Evolutionary conservation across 2,797 vertebrate species (phyloP).

Genomic region (Ceyx erithaca): DNA sequence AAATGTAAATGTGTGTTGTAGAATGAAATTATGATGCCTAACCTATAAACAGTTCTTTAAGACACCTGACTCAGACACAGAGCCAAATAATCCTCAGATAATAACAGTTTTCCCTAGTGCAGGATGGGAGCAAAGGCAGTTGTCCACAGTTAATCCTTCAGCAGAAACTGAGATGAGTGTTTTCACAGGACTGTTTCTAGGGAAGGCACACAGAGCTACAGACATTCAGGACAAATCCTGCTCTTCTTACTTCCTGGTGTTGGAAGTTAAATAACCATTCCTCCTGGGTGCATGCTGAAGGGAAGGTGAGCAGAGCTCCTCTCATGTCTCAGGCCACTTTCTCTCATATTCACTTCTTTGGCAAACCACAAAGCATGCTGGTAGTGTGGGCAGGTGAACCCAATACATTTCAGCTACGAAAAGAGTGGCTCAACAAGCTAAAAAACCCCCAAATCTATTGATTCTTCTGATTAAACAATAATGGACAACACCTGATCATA

Average conservation of each 20-base stretch:
- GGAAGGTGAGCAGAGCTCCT: not conserved
- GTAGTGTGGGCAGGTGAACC: not conserved
- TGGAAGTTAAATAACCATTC: not conserved
- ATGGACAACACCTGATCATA: not conserved
- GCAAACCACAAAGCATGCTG: not conserved
- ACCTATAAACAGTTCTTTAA: not conserved
- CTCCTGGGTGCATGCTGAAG: not conserved
- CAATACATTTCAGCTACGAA: not conserved
- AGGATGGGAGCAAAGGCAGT: not conserved
- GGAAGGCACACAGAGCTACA: not conserved
- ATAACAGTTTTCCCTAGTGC: not conserved
- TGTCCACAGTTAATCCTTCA: not conserved
- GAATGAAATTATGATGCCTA: not conserved
- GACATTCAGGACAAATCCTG: not conserved
- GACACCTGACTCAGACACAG: not conserved
- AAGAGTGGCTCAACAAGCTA: not conserved
- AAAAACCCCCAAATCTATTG: not conserved
- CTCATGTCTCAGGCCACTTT: not conserved
- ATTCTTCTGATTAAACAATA: not conserved
- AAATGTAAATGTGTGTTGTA: not conserved
- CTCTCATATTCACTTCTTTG: not conserved
- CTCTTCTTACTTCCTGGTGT: fast-evolving
- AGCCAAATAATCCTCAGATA: not conserved
- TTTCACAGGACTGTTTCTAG: not conserved
- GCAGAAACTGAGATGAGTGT: not conserved